Base-by-base conservation (phyloP, 2,888 invertebrate genomes). In the Ethmia dodecea region DNA sequence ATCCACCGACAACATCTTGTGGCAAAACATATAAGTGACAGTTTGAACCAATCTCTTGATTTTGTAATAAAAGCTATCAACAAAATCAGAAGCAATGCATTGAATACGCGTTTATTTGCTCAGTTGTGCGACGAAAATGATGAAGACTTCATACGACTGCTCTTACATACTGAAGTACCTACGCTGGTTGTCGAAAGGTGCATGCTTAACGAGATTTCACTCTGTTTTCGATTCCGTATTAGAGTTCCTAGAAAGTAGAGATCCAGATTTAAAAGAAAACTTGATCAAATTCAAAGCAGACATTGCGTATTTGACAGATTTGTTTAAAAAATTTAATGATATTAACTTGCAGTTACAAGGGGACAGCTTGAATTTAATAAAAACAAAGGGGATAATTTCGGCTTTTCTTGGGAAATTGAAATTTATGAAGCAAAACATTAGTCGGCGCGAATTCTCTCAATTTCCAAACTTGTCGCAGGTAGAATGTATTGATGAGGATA, bases 141-240 rank as follows among this genome's bases (percentile, higher is more conserved):
- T 31, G 39, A 43, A 35, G 33, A 35, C 31, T 42, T 49, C 31
- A 37, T 38, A 28, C 40, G 31, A 42, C 25, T 45, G 33, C 45
- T 47, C 30, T 36, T 44, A 33, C 48, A 45, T 37, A 45, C 45
- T 31, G 38, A 41, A 45, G 42, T 49, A 40, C 42, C 38, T 49
- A 40, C 42, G 40, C 41, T 44, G 42, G 40, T 33, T 45, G 28
- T 39, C 43, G 31, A 46, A 38, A 46, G 43, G 43, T 38, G 38
- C 31, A 36, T 40, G 36, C 26, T 41, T 39, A 37, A 14, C 28
- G 24, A 37, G 35, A 36, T 35, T 36, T 31, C 34, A 28, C 11
- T 31, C 22, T 14, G 14, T 38, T 40, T 40, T 40, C 30, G 36
- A 40, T 11, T 38, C 43, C 11, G 40, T 38, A 25, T 40, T 40